These are phyloP conservation scores for Anthopleura xanthogrammica DNA, from an alignment of 92 coral and sea anemone genomes.

Conservation along the genomic window DNA sequence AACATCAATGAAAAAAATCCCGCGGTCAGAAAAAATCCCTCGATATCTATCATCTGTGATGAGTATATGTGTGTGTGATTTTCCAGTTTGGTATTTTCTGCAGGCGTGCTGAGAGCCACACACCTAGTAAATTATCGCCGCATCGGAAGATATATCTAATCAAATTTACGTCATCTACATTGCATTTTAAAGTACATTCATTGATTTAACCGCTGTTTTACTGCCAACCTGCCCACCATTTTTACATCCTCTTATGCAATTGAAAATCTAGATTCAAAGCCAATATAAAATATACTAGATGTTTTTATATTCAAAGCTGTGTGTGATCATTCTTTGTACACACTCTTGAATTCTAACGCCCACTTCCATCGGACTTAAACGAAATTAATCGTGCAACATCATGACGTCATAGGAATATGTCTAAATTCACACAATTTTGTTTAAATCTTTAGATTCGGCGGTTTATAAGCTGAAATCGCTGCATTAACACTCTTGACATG, in stretches of 20 bases:
- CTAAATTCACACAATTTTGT: not conserved
- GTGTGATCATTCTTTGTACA: not conserved
- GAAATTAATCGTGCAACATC: not conserved
- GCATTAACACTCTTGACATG: constrained; percentile 2
- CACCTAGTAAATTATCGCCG: not conserved
- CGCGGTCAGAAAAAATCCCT: not conserved
- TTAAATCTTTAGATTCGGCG: not conserved
- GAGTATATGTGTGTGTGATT: not conserved
- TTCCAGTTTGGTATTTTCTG: not conserved
- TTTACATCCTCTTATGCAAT: not conserved
- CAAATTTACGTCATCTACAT: not conserved
- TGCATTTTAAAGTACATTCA: not conserved
- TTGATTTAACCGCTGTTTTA: not conserved
- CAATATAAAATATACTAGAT: not conserved
- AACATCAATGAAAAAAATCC: not conserved
- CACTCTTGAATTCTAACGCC: not conserved
- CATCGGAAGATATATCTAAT: not conserved
- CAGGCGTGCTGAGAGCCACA: not conserved
- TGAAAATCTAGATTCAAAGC: not conserved
- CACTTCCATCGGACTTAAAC: not conserved
- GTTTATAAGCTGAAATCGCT: not conserved
- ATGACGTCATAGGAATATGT: not conserved
- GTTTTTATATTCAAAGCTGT: not conserved
- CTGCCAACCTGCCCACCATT: not conserved
- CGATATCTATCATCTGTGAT: not conserved